Evolutionary conservation across 2,888 invertebrate genomes (phyloP), one percentile per base, ranked within the genome.

Genomic region (Marronus borbonicus): DNA sequence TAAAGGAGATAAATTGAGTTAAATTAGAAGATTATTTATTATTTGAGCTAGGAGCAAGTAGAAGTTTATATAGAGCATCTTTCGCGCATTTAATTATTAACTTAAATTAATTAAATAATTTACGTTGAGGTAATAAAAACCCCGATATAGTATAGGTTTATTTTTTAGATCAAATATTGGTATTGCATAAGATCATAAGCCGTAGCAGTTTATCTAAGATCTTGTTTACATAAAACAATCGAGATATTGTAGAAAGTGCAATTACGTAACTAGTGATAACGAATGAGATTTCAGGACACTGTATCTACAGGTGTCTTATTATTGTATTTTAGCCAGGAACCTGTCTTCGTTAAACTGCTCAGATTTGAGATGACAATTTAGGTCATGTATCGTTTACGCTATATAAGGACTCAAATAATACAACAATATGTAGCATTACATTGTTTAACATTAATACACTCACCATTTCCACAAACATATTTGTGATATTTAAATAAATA

Each of bases 141-240:
- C 12, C 8, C 44, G 44, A 12, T 44, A 12, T 8, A 72, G 39
- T 17, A 31, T 31, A 36, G 28, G 28, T 36, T 39, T 60, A 72
- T 60, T 60, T 60, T 52, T 1, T 20, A 44, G 5, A n/a, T 60
- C 72, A 39, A 60, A 72, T 60, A 72, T 72, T 58, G 39, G 20
- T 60, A 72, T 72, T 72, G 72, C 44, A 36, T 72, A 72, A 72
- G 58, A 72, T 12, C 31, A 65, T 66, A 58, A 72, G 58, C 58
- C 68, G 44, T 49, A 17, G 17, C 39, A 28, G 14, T 31, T 72
- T 72, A 72, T 72, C 72, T 72, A 72, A 44, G 20, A 68, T 68
- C 60, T 72, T 72, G 60, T 72, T 72, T 72, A 72, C 58, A 72
- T 39, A 72, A 66, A 72, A 58, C 31, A 58, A 58, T 1, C 1